Percentiles rank a stretch among this genome's conserved stretches.
Evolutionary conservation across 2,113 vertebrate species (phyloP).

Genomic region (Cyrtonyx montezumae): DNA sequence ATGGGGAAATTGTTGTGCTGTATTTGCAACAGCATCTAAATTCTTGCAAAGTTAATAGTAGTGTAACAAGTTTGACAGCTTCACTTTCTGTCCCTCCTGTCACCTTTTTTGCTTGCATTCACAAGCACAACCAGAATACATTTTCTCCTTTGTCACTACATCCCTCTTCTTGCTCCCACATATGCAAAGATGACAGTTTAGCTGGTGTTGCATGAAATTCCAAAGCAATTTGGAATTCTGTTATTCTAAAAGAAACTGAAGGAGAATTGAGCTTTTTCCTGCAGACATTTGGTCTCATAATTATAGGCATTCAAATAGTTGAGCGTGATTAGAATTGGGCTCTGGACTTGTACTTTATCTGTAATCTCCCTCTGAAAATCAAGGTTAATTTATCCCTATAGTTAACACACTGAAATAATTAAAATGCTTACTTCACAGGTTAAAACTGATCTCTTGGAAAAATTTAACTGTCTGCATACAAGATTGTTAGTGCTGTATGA

Average conservation of each 20-base stretch:
- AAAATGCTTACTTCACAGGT: background rate
- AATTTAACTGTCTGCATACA: background rate
- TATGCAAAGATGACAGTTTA: background rate
- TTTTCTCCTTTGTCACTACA: background rate
- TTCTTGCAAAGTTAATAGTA: background rate
- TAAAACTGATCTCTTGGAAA: background rate
- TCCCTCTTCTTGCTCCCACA: background rate
- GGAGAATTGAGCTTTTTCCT: background rate
- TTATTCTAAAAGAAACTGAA: background rate
- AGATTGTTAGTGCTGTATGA: background rate
- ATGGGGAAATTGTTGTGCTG: background rate
- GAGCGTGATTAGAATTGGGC: background rate
- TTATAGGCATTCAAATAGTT: background rate
- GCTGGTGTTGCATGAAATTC: background rate
- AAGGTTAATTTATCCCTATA: background rate
- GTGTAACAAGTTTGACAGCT: background rate
- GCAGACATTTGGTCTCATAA: background rate
- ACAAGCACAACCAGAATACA: background rate
- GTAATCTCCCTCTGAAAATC: background rate
- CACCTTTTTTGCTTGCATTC: background rate
- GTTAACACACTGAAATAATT: background rate
- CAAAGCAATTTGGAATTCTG: background rate
- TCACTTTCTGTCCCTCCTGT: background rate
- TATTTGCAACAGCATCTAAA: background rate
- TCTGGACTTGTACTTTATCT: background rate